Evolutionary conservation across 2,113 vertebrate genomes (phyloP).

Genomic region (Sardina pilchardus): DNA sequence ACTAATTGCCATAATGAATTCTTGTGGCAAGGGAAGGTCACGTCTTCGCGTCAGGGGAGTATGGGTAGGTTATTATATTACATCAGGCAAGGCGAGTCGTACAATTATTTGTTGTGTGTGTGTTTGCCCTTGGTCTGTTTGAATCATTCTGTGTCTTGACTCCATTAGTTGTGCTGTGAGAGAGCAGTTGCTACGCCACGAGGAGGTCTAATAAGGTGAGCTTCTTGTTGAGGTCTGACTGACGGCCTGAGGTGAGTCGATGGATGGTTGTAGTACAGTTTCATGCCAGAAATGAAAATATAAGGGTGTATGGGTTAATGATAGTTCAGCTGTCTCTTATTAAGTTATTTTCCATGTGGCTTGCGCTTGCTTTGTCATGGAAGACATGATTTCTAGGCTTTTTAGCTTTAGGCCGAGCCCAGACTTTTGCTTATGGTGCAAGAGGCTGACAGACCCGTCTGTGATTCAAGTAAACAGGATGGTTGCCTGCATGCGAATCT

Average conservation of each 20-base stretch:
- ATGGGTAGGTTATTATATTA: conserved; percentile 10
- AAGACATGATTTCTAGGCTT: background rate
- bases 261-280: background rate
- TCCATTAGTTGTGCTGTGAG: background rate
- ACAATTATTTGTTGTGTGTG: background rate
- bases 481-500: conserved; percentile 11
- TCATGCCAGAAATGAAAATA: background rate
- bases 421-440: background rate
- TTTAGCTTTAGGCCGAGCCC: background rate
- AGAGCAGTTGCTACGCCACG: background rate
- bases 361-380: background rate
- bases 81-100: background rate
- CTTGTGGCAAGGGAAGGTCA: background rate
- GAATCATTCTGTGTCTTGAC: background rate
- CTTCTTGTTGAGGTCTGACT: background rate
- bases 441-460: background rate
- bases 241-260: background rate
- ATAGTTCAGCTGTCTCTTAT: background rate
- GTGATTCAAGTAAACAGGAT: background rate
- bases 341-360: background rate
- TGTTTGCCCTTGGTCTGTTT: background rate
- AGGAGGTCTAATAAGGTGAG: background rate
- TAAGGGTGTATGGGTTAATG: background rate
- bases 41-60: background rate
- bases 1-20: conserved; percentile 34